Base-by-base conservation (phyloP, 1,140 invertebrate species). In the Euschistus heros region DNA sequence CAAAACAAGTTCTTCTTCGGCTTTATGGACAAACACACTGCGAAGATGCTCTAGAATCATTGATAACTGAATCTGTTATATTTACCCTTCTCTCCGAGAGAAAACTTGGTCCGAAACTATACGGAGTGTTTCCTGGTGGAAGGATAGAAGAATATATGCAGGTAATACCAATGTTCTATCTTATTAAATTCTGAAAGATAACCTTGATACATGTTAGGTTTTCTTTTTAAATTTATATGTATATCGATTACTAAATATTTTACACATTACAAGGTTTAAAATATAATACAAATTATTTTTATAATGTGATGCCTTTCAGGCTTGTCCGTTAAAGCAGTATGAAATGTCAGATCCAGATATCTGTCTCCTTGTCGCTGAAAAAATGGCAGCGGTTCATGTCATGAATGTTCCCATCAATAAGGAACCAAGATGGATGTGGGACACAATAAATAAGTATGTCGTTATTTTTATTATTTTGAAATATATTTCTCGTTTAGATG, bases 61-160 rank as follows among this genome's bases (percentile, higher is more conserved):
- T 95, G 54, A 89, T 96, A 55, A 94, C 91, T 5, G 92, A 97
- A 73, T 93, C 88, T n/a, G 92, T 97, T 0, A 92, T 98, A 54
- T 97, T 97, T 74, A 92, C 94, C 0, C 76, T 97, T 22, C 78
- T 98, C 2, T 93, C 94, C 0, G 96, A 98, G 76, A 83, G 94
- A 63, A 83, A 87, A 59, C 80, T 98, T 3, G 97, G 96, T 0
- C 97, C 96, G 0, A 94, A 92, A 72, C 78, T 98, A 1, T 92
- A 95, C 74, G 96, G 97, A 0, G 88, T 98, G 17, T 99, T 98
- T 74, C 92, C 92, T 7, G 86, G 92, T 14, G 96, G 96, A 4
- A 83, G 97, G 62, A 88, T 99, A 50, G 97, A 99, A 75, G 91
- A 98, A 76, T 98, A 94, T 74, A 94, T 97, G 76, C 89, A 91